Evolutionary conservation across 2,888 invertebrate species (phyloP), one percentile per base, ranked within the genome.

Genomic region (Sphaerophoria taeniata): DNA sequence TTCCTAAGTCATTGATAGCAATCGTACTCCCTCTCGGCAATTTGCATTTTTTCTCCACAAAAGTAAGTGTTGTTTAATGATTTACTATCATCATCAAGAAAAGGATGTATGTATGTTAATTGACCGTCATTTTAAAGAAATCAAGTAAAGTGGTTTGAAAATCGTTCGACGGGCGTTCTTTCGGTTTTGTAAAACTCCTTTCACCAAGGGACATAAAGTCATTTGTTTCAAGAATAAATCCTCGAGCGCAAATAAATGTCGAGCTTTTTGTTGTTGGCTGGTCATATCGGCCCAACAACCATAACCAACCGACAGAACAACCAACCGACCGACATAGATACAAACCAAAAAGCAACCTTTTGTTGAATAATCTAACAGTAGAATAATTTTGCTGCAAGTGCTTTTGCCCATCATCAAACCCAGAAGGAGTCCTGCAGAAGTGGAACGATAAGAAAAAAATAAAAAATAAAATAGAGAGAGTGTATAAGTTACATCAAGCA

Each of bases 341-440:
- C 36, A 36, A 9, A 36, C 14, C 56, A n/a, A 65, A 69, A 63
- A 63, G 70, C 56, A 56, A 63, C 47, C 34, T 67, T 60, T 67
- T 73, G 73, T 67, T 80, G 70, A 81, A 81, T 70, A 75, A 75
- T 75, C 61, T 75, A 71, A 16, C 61, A 33, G 45, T 58, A 65
- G 33, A 80, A 65, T 74, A 70, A 24, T 74, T 76, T 81, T 55
- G 56, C 70, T 81, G 75, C 81, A 75, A 81, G 75, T 71, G 75
- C 45, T 56, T 73, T 73, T 71, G 33, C 3, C 67, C 74, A 53
- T 58, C 53, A 36, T 49, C 53, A 56, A 73, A 24, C 33, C 24
- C 7, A 60, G 55, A 33, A 53, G 56, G 24, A 24, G 24, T 24
- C 24, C 24, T 12, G 53, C 36, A 53, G 49, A 45, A 16, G 34